Percentiles rank a stretch among this genome's conserved stretches.
Conservation (phyloP, 2,113 vertebrate genomes). For the Leptocoma aspasia region DNA sequence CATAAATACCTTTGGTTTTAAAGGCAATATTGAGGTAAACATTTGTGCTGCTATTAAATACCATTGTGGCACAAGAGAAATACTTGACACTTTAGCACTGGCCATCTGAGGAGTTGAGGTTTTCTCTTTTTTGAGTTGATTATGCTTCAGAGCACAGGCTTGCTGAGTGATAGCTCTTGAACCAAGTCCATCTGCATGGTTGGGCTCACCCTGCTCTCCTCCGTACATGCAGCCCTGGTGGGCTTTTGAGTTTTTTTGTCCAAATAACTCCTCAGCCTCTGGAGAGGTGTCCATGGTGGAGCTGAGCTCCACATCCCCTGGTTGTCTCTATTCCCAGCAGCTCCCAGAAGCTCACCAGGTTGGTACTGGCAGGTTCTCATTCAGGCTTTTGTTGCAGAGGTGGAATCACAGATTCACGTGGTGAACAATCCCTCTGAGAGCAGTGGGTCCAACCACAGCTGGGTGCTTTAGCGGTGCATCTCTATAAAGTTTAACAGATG, state of each 20-base stretch:
- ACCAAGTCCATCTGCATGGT: background rate
- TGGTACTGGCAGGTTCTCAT: background rate
- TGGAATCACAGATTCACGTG: accelerated
- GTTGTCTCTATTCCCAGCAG: background rate
- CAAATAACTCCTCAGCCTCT: background rate
- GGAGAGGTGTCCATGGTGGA: background rate
- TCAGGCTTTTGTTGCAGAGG: background rate
- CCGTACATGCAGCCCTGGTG: accelerated
- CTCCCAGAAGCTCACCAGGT: background rate
- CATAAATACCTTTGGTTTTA: slow-evolving; percentile 11
- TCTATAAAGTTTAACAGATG: background rate
- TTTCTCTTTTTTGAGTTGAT: background rate
- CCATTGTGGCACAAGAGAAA: background rate
- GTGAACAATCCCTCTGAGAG: too few relatives aligned
- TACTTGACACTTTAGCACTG: background rate
- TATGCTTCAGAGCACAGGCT: background rate
- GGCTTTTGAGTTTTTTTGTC: background rate
- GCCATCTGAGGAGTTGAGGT: background rate
- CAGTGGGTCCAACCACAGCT: background rate
- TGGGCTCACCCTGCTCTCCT: background rate
- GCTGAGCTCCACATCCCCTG: background rate
- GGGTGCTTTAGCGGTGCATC: background rate
- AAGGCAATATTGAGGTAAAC: background rate
- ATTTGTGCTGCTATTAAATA: slow-evolving; percentile 5
- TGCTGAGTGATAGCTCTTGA: background rate